Percentiles rank a stretch among this genome's conserved stretches.
These are phyloP conservation scores for Epinotia bilunana DNA, from an alignment of 2,888 invertebrate species.

Conservation along the genomic window DNA sequence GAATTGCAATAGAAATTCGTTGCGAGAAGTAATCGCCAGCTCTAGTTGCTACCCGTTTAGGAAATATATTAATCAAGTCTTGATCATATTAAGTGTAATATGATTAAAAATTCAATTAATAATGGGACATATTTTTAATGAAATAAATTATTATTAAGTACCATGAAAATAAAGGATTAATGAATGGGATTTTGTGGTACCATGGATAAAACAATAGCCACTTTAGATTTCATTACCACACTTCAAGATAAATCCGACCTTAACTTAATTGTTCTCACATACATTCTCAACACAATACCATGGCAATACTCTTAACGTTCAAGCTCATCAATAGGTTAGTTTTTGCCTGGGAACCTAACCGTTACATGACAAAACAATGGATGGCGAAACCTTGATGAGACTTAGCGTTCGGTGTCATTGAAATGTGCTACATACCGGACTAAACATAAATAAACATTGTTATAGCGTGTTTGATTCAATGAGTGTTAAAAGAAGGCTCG, in stretches of 20 bases:
- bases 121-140: too few relatives aligned
- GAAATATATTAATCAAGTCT: too few relatives aligned
- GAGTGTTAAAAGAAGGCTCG: neutral
- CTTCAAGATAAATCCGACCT: conserved; percentile 35
- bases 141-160: neutral
- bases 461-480: neutral
- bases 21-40: too few relatives aligned
- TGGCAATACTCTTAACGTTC: conserved; percentile 46
- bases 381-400: conserved; percentile 48
- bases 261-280: conserved; percentile 49
- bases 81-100: too few relatives aligned
- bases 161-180: conserved; percentile 9
- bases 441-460: conserved; percentile 21
- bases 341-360: conserved; percentile 50
- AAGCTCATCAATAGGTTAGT: conserved; percentile 48
- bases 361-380: conserved; percentile 47
- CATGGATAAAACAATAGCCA: conserved; percentile 25
- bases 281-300: conserved; percentile 50
- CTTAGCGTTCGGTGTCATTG: conserved; percentile 38
- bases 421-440: conserved; percentile 38
- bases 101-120: too few relatives aligned
- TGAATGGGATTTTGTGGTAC: conserved; percentile 3
- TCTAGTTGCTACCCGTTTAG: too few relatives aligned
- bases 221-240: conserved; percentile 33
- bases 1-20: too few relatives aligned